Conservation (phyloP, 2,113 vertebrate species). For the Tinamus guttatus region DNA sequence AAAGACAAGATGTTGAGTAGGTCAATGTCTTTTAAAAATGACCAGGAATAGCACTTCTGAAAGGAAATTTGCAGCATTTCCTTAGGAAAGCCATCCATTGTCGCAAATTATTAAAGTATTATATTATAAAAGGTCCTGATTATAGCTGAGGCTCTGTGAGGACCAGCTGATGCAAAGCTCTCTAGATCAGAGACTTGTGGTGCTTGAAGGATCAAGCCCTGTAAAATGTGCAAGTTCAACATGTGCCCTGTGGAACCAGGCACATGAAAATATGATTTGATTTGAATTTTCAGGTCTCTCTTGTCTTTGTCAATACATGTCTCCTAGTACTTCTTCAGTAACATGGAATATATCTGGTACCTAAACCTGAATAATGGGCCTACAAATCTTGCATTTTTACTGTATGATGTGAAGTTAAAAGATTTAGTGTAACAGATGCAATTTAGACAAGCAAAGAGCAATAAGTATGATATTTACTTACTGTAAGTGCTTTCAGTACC, state of each 20-base stretch:
- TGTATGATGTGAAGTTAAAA: conserved; percentile 36
- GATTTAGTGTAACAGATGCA: neutral
- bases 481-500: conserved; percentile 12
- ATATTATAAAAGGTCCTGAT: neutral
- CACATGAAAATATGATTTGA: neutral
- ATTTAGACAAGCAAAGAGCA: conserved; percentile 50
- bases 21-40: conserved; percentile 14
- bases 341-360: neutral
- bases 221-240: neutral
- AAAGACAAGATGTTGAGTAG: conserved; percentile 25
- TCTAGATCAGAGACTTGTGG: neutral
- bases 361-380: neutral
- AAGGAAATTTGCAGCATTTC: conserved; percentile 19
- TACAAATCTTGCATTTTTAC: conserved; percentile 37
- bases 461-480: conserved; percentile 52
- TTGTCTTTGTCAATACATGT: neutral
- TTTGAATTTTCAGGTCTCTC: neutral
- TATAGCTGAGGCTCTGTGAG: neutral
- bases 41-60: conserved; percentile 33
- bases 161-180: neutral
- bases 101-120: neutral
- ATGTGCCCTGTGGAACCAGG: rapidly evolving
- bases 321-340: neutral
- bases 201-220: neutral
- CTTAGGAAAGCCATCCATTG: neutral